phyloP scores from a whole-genome alignment of 1,140 invertebrate genomes.

The Catajapyx aquilonaris region DNA sequence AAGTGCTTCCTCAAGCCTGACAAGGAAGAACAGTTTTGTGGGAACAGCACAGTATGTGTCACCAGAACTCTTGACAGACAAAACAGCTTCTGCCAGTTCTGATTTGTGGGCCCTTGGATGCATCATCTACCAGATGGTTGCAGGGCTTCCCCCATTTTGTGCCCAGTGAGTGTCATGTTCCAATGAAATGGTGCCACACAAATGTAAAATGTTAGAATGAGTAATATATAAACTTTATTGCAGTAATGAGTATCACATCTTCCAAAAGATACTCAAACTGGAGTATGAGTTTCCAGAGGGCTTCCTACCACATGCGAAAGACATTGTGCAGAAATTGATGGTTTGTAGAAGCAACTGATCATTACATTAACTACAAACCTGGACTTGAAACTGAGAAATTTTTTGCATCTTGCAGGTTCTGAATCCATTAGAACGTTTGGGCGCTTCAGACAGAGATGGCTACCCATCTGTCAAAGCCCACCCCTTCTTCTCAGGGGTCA shows the following conservation, averaged over 20 bases:
- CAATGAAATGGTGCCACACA: no score
- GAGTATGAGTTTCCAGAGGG: conserved; percentile 84
- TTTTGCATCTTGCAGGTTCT: conserved; percentile 27
- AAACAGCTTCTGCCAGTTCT: conserved; percentile 51
- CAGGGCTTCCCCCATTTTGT: conserved; percentile 77
- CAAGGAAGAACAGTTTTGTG: conserved; percentile 69
- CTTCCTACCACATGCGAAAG: conserved; percentile 59
- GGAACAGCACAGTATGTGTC: conserved; percentile 99
- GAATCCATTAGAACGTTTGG: conserved; percentile 56
- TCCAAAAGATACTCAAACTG: conserved; percentile 82
- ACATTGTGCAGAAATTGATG: conserved; percentile 71
- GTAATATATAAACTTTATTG: no score
- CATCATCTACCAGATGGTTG: conserved; percentile 93
- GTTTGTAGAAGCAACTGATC: no score
- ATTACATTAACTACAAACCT: no score
- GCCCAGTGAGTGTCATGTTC: conserved; percentile 43
- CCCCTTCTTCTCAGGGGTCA: conserved; percentile 60
- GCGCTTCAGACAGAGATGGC: conserved; percentile 48
- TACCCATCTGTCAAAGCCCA: conserved; percentile 70
- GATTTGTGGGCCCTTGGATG: conserved; percentile 98
- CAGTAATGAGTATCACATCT: conserved; percentile 87
- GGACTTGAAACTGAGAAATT: not conserved
- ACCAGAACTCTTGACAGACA: conserved; percentile 76
- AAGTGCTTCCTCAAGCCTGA: conserved; percentile 1
- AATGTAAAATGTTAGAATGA: no score